Evolutionary conservation across 2,797 vertebrate genomes (phyloP), one percentile per base, ranked within the genome.

Genomic region (Rhinella marina): DNA sequence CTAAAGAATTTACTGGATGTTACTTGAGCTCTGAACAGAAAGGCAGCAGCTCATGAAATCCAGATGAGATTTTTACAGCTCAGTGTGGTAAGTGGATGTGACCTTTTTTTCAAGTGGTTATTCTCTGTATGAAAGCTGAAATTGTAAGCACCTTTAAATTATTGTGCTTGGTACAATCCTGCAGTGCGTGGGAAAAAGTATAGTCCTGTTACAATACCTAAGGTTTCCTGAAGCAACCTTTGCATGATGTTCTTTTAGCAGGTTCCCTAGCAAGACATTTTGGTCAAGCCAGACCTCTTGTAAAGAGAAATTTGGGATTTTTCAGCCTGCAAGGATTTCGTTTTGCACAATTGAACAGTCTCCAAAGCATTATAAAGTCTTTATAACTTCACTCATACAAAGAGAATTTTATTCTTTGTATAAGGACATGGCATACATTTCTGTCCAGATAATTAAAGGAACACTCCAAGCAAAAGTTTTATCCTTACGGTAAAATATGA

Each of bases 11-110:
- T 57, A 81, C 78, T 73, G 64, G 19, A 70, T 73, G 75, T 68
- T 88, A 61, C 62, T 80, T 72, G 64, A 73, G 75, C 32, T 80
- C 72, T 84, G 75, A 80, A 84, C 62, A 80, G 66, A 25, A 59
- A 85, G 79, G 64, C 66, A 81, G 82, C 56, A 88, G 87, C 87
- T 88, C 82, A 85, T 88, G 82, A 88, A 88, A 85, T 88, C 82
- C 50, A 85, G 68, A 88, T 85, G 25, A 85, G 82, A 7, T 57
- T 88, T 88, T 88, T 88, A 88, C 56, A 62, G 66, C 66, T 88
- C 76, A 62, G 23, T 70, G 62, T 81, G 70, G 81, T 76, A 66
- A 84, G 27, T 85, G 82, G 76, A 81, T 88, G 25, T 81, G 82
- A 88, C 82, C 82, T 88, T 66, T 81, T 88, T 48, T 88, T 88